phyloP scores from a whole-genome alignment of 2,888 invertebrate species.

The Eilema griseolum region DNA sequence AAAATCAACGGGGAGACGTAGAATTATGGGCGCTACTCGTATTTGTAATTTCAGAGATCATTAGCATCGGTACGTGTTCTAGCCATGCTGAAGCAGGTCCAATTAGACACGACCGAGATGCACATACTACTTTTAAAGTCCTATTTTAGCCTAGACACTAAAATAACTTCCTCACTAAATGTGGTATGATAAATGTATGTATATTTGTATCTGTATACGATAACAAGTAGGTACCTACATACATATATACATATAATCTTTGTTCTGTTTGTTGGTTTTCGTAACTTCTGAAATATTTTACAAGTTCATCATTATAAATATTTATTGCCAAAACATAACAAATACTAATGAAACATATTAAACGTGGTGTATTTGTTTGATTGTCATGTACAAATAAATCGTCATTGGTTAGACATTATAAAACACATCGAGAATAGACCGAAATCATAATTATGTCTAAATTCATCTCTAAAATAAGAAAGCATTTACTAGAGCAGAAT shows the following conservation, averaged over 20 bases:
- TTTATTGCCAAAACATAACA: too few relatives aligned
- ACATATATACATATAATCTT: too few relatives aligned
- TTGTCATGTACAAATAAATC: too few relatives aligned
- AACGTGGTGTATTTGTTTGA: too few relatives aligned
- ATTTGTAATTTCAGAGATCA: slow-evolving; percentile 7
- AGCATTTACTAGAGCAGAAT: background rate
- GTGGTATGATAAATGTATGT: background rate
- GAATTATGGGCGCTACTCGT: slow-evolving; percentile 9
- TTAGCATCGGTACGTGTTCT: slow-evolving; percentile 4
- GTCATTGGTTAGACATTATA: too few relatives aligned
- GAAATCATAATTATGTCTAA: background rate
- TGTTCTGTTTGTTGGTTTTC: too few relatives aligned
- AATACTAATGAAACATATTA: too few relatives aligned
- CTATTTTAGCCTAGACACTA: background rate
- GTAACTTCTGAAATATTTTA: too few relatives aligned
- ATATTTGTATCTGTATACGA: background rate
- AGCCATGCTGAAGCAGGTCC: background rate
- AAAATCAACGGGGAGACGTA: slow-evolving; percentile 13
- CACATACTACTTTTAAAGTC: background rate
- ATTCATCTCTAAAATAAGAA: background rate
- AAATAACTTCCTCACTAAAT: background rate
- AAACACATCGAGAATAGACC: too few relatives aligned
- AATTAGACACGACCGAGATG: background rate
- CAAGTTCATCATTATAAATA: too few relatives aligned
- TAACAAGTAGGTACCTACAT: too few relatives aligned